These are phyloP conservation scores for Hydractinia echinata DNA, from an alignment of 30 jellyfish, hydroid and myxozoan genomes.

Conservation along the genomic window DNA sequence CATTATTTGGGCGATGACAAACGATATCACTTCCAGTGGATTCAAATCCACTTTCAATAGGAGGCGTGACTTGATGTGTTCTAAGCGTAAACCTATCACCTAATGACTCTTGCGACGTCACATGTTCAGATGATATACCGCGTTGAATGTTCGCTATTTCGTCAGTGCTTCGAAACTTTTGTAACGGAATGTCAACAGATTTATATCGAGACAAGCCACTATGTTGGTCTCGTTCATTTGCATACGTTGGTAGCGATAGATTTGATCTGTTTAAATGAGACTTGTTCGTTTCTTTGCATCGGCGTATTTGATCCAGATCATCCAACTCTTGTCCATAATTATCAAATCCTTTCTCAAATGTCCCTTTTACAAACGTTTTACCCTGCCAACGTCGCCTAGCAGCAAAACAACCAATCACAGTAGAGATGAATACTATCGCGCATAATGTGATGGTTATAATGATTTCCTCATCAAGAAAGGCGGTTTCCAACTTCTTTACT, in stretches of 20 bases:
- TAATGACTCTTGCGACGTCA: not conserved
- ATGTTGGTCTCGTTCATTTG: no score
- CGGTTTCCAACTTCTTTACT: not conserved
- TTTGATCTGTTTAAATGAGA: not conserved
- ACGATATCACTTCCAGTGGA: constrained; percentile 77
- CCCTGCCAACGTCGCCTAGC: constrained; percentile 14
- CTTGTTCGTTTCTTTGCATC: no score
- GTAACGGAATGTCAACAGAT: not conserved
- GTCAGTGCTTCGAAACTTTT: not conserved
- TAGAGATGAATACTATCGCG: constrained; percentile 36
- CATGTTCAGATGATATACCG: not conserved
- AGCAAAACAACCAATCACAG: constrained; percentile 25
- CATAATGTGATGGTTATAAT: constrained; percentile 29
- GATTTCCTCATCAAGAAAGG: constrained; percentile 8
- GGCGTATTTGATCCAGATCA: not conserved
- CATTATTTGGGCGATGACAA: constrained; percentile 12
- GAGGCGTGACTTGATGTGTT: constrained; percentile 35
- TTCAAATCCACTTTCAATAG: constrained; percentile 76
- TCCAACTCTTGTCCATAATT: constrained; percentile 12
- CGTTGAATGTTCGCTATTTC: not conserved
- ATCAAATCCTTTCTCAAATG: not conserved
- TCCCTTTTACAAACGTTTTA: not conserved
- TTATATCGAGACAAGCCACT: not conserved
- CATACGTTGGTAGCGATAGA: not conserved
- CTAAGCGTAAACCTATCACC: not conserved